Base-by-base conservation (phyloP, 37 sponge, comb jelly and placozoan species). In the Mnemiopsis leidyi region DNA sequence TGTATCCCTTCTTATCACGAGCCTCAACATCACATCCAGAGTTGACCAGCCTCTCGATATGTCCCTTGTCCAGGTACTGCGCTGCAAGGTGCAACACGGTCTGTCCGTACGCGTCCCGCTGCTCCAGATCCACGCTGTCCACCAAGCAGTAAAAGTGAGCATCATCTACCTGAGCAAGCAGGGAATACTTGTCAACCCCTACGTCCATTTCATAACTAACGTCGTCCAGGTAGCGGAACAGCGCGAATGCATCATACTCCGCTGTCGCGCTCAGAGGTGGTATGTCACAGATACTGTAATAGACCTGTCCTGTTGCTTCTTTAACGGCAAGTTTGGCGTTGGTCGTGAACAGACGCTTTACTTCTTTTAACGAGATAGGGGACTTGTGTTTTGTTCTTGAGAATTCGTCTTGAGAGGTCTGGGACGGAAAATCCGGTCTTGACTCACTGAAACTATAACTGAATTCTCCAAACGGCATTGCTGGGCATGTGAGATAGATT, bases 51-150 rank as follows among this genome's bases (percentile, higher is more conserved):
- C 75, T 5, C 75, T 71, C 75, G 3, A 71, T 71, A 25, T 71
- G 75, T 71, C n/a, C 75, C 75, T 71, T 71, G n/a, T 71, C 75
- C 75, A 71, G 75, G 75, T 71, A 71, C 75, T 71, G 75, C 30
- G 75, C 75, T 71, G 30, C 75, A 29, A 71, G 75, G 30, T 71
- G 75, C 75, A 71, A 28, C 25, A 71, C 75, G 3, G 75, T 23
- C 75, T 71, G 75, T 25, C 30, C 30, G n/a, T 71, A 71, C 3
- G 2, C 75, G n/a, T 71, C 75, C 21, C 75, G 26, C 3, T 29
- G 7, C 25, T 71, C 30, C 30, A 71, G n/a, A 18, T 71, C 75
- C 25, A 71, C 75, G 75, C 75, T 29, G 30, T 71, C 75, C 75
- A 71, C 30, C 30, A 71, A 28, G 30, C 7, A 71, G 30, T 71